phyloP scores from a whole-genome alignment of 2,113 vertebrate genomes.

The Vicugna pacos region DNA sequence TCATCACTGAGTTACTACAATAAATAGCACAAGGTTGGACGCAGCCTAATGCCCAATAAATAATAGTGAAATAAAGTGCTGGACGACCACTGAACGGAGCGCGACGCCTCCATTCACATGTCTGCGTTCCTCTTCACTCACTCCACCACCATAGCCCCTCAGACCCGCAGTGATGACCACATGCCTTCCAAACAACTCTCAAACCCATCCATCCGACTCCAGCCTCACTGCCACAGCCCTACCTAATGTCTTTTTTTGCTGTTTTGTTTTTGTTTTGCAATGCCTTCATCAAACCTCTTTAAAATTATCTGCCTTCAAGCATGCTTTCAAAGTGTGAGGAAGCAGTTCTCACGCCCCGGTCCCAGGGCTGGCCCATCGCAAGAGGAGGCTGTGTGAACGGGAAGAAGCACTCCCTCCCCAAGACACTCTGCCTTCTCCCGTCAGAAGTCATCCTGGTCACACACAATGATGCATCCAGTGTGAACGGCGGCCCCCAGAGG shows the following conservation, averaged over 20 bases:
- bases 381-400: background rate
- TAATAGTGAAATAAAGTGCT: background rate
- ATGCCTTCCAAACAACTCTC: background rate
- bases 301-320: background rate
- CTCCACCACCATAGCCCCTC: background rate
- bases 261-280: background rate
- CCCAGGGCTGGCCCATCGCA: background rate
- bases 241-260: too few relatives aligned
- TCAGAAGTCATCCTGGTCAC: background rate
- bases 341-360: background rate
- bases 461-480: fast-evolving
- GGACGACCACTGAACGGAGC: fast-evolving
- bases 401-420: background rate
- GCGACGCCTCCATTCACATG: background rate
- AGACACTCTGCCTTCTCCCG: background rate
- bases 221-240: background rate
- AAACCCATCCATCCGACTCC: background rate
- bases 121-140: background rate
- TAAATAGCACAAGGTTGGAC: background rate
- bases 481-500: background rate
- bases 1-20: background rate
- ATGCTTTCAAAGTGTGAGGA: background rate
- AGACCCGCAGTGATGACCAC: fast-evolving
- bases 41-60: background rate
- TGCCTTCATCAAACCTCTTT: background rate